Evolutionary conservation across 2,888 invertebrate genomes (phyloP).

Genomic region (Parnassius mnemosyne): DNA sequence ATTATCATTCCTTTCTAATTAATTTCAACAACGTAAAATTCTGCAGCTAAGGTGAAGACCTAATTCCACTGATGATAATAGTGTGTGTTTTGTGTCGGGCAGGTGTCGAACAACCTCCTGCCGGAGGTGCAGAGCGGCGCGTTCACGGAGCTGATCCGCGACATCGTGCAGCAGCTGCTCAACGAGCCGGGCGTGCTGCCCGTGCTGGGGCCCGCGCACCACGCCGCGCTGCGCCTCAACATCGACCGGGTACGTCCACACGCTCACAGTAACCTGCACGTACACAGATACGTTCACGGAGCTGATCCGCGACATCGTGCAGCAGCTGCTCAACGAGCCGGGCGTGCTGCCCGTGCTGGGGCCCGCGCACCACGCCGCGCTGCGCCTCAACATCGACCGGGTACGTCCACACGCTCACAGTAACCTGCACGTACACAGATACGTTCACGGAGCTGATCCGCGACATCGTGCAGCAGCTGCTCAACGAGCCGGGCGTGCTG

Average conservation of each 20-base stretch:
- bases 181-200: conserved; percentile 88
- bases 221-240: conserved; percentile 60
- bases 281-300: conserved; percentile 82
- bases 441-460: conserved; percentile 90
- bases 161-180: conserved; percentile 91
- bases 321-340: conserved; percentile 90
- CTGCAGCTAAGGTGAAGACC: too few species aligned
- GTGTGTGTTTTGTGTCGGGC: conserved; percentile 13
- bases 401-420: conserved; percentile 35
- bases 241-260: conserved; percentile 61
- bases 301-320: conserved; percentile 91
- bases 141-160: conserved; percentile 91
- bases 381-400: conserved; percentile 71
- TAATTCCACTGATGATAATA: too few species aligned
- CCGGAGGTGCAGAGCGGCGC: conserved; percentile 88
- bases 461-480: conserved; percentile 91
- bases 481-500: conserved; percentile 87
- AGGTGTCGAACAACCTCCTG: conserved; percentile 89
- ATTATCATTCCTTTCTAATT: too few species aligned
- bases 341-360: conserved; percentile 83
- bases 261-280: too few species aligned
- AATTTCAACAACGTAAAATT: too few species aligned
- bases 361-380: conserved; percentile 55
- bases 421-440: too few species aligned
- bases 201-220: conserved; percentile 69